Percentiles rank a stretch among this genome's conserved stretches.
Conservation (phyloP, 2,797 vertebrate species). For the Chrysocyon brachyurus region DNA sequence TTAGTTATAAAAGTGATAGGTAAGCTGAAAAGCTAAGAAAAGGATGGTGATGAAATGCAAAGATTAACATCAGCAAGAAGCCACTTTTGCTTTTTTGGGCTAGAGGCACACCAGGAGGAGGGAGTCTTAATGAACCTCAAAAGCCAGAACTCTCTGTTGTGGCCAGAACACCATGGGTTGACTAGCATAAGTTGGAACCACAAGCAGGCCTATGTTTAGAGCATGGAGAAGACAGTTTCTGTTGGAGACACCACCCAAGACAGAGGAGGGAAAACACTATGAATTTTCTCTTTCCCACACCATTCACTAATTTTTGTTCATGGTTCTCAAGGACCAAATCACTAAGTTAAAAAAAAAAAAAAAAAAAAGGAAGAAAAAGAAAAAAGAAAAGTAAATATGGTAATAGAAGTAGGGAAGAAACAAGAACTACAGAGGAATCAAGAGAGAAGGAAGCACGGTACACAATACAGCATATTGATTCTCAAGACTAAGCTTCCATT, state of each 20-base stretch:
- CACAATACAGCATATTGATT: neutral
- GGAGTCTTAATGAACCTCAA: neutral
- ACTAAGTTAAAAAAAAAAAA: neutral
- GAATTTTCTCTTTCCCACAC: neutral
- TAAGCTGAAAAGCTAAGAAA: neutral
- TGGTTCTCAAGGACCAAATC: neutral
- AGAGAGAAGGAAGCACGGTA: neutral
- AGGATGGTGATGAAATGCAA: neutral
- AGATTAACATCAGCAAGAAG: neutral
- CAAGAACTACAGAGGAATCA: neutral
- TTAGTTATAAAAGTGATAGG: neutral
- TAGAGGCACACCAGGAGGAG: neutral
- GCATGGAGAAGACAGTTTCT: neutral
- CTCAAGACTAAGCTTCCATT: neutral
- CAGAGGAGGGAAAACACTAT: neutral
- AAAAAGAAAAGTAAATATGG: neutral
- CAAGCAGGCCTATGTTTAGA: neutral
- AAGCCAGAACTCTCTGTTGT: neutral
- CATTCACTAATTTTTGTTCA: neutral
- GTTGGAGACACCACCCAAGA: neutral
- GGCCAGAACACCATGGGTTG: neutral
- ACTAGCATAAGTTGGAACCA: neutral
- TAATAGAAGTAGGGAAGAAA: neutral
- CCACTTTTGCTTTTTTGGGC: neutral
- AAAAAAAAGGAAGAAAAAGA: neutral